Evolutionary conservation across 1,140 invertebrate genomes (phyloP).

Genomic region (Araneus ventricosus): DNA sequence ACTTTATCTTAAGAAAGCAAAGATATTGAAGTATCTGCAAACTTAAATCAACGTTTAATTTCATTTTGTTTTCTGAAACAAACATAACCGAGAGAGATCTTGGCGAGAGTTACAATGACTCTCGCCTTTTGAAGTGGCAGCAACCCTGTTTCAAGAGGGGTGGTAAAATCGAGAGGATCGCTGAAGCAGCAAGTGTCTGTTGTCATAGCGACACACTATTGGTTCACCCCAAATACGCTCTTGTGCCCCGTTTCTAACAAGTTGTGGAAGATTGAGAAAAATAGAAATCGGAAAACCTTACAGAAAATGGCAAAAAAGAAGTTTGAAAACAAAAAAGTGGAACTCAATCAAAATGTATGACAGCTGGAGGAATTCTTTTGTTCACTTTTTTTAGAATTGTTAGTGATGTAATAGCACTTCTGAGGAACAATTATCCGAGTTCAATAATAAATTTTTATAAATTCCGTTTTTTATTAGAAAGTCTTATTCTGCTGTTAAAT

Average conservation of each 20-base stretch:
- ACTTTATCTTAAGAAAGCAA: too few species aligned
- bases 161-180: slow-evolving; percentile 34
- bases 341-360: background rate
- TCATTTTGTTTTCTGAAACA: background rate
- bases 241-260: slow-evolving; percentile 34
- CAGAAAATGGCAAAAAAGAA: background rate
- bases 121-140: background rate
- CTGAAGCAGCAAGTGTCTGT: slow-evolving; percentile 70
- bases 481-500: too few species aligned
- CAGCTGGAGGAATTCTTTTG: background rate
- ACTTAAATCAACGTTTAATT: too few species aligned
- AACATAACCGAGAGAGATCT: background rate
- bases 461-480: too few species aligned
- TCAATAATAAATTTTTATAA: too few species aligned
- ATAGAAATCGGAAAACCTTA: background rate
- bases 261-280: background rate
- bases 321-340: background rate
- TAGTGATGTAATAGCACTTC: background rate
- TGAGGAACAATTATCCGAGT: too few species aligned
- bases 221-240: slow-evolving; percentile 61
- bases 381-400: background rate
- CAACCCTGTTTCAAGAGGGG: background rate
- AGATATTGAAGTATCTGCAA: too few species aligned
- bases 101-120: background rate
- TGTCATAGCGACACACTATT: slow-evolving; percentile 55